Percentiles rank a stretch among this genome's conserved stretches.
These are phyloP conservation scores for Villa cingulata DNA, from an alignment of 2,888 invertebrate species.

Conservation along the genomic window DNA sequence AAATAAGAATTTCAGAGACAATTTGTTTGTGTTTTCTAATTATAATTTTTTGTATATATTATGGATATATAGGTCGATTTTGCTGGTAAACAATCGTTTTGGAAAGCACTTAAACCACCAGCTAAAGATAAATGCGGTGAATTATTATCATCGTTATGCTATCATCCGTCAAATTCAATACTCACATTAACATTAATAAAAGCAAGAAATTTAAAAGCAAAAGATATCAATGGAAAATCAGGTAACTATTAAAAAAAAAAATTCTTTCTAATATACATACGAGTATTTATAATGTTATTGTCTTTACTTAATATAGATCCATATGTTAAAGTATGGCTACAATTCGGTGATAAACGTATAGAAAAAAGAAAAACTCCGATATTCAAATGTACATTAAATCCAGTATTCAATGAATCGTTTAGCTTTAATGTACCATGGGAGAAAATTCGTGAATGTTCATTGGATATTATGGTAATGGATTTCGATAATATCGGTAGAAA, in stretches of 20 bases:
- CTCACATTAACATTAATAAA: conserved; percentile 82
- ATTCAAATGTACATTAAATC: conserved; percentile 87
- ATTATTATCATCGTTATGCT: conserved; percentile 81
- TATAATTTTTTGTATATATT: no score
- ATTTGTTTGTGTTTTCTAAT: no score
- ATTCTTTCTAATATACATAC: no score
- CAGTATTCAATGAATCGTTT: conserved; percentile 91
- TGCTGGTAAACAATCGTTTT: conserved; percentile 86
- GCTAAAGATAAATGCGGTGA: conserved; percentile 90
- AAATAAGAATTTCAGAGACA: no score
- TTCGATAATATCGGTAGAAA: conserved; percentile 92
- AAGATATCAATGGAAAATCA: conserved; percentile 91
- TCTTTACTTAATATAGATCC: conserved; percentile 56
- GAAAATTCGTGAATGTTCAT: conserved; percentile 85
- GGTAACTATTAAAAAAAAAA: conserved; percentile 38
- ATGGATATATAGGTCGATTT: conserved; percentile 60
- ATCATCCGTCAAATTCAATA: conserved; percentile 90
- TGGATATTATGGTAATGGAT: conserved; percentile 93
- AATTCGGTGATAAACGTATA: conserved; percentile 85
- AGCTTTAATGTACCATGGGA: conserved; percentile 95
- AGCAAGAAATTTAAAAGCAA: conserved; percentile 87
- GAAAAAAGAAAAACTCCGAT: conserved; percentile 93
- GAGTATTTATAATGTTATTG: neutral
- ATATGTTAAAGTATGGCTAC: conserved; percentile 96
- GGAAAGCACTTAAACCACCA: conserved; percentile 84